phyloP scores from a whole-genome alignment of 2,797 vertebrate species.

The Syncerus caffer region DNA sequence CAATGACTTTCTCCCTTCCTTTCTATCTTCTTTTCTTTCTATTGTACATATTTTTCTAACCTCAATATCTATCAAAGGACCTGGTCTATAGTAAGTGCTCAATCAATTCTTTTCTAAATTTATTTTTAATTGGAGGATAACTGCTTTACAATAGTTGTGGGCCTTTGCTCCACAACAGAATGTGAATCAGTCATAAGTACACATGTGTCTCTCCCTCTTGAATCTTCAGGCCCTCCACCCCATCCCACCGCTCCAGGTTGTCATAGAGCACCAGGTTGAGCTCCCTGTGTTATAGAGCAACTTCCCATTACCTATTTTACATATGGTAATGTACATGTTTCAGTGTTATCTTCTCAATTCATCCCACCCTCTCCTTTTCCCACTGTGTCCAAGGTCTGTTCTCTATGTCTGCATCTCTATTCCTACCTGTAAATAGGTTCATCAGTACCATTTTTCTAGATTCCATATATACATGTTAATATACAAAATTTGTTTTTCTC shows the following conservation, averaged over 20 bases:
- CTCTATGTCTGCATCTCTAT: neutral
- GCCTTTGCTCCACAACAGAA: neutral
- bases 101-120: neutral
- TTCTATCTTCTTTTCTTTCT: neutral
- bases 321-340: neutral
- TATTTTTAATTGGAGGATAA: neutral
- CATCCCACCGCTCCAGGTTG: neutral
- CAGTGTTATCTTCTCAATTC: neutral
- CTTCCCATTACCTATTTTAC: neutral
- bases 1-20: neutral
- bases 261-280: neutral
- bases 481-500: neutral
- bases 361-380: neutral
- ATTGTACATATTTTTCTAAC: neutral
- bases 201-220: neutral
- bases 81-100: neutral
- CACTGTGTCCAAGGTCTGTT: neutral
- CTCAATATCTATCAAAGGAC: neutral
- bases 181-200: neutral
- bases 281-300: neutral
- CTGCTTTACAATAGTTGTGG: neutral
- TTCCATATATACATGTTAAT: neutral
- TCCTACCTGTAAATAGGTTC: neutral
- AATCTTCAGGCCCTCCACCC: neutral
- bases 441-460: neutral